Evolutionary conservation across 2,888 invertebrate species (phyloP).

Genomic region (Pachliopta kotzebuea): DNA sequence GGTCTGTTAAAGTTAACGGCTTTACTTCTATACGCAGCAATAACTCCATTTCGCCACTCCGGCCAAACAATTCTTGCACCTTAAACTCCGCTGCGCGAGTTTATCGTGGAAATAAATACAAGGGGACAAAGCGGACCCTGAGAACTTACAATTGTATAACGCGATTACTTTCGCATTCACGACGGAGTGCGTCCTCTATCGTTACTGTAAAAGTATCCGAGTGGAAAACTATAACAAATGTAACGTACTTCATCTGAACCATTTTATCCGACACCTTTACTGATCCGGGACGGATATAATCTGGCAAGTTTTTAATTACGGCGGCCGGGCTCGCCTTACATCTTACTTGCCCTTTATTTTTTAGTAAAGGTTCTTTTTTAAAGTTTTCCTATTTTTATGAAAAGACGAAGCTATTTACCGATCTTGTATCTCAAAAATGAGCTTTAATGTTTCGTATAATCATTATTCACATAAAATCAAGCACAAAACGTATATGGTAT

Average conservation of each 20-base stretch:
- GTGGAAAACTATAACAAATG: too few species aligned
- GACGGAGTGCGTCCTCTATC: too few species aligned
- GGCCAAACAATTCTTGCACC: conserved; percentile 3
- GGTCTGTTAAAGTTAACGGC: conserved; percentile 16
- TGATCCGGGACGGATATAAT: conserved; percentile 2
- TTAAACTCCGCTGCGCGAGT: background rate
- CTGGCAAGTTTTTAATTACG: conserved; percentile 14
- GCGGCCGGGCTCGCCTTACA: background rate
- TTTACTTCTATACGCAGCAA: conserved; percentile 13
- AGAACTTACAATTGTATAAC: too few species aligned
- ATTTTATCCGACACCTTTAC: too few species aligned
- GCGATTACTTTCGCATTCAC: too few species aligned
- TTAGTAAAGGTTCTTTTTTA: background rate
- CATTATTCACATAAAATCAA: too few species aligned
- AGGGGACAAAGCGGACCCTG: too few species aligned
- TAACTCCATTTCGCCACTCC: conserved; percentile 6
- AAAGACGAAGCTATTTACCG: background rate
- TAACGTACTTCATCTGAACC: too few species aligned
- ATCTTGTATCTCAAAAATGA: too few species aligned
- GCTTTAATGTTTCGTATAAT: too few species aligned
- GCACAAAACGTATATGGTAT: too few species aligned
- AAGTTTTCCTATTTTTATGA: background rate
- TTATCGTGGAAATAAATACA: background rate
- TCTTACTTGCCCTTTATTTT: background rate
- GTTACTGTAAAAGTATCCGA: too few species aligned